Percentiles rank a stretch among this genome's conserved stretches.
These are phyloP conservation scores for Lobophora halterata DNA, from an alignment of 2,888 invertebrate species.

Conservation along the genomic window DNA sequence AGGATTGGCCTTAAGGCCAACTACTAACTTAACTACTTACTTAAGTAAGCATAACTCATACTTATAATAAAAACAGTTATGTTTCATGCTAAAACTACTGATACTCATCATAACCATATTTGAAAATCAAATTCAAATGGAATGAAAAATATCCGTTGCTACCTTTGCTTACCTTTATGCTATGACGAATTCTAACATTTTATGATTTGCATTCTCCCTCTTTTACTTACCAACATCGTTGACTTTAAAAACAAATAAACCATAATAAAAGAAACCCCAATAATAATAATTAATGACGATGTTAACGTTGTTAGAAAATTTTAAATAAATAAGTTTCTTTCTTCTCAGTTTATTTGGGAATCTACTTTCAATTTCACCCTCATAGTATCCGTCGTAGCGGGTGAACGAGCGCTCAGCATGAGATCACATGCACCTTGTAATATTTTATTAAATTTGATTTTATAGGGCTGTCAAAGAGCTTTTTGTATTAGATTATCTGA, in stretches of 20 bases:
- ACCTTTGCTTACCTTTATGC: too few relatives aligned
- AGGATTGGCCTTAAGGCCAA: too few relatives aligned
- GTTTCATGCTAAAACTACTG: too few relatives aligned
- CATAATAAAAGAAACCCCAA: background rate
- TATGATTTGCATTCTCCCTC: too few relatives aligned
- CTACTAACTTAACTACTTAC: too few relatives aligned
- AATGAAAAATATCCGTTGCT: too few relatives aligned
- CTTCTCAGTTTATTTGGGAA: constrained; percentile 14
- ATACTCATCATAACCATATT: too few relatives aligned
- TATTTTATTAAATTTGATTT: constrained; percentile 30
- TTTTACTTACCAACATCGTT: background rate
- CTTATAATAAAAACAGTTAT: too few relatives aligned
- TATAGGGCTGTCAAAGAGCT: constrained; percentile 32
- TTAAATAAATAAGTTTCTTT: constrained; percentile 17
- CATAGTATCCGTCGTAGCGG: constrained; percentile 14
- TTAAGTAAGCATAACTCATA: too few relatives aligned
- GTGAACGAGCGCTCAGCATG: constrained; percentile 48
- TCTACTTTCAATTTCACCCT: constrained; percentile 41
- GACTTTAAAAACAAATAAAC: background rate
- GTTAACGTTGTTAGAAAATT: constrained; percentile 3
- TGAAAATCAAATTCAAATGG: too few relatives aligned
- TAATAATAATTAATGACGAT: background rate
- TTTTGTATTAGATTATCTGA: constrained; percentile 19
- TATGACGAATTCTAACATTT: too few relatives aligned
- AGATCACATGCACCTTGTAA: constrained; percentile 39